Evolutionary conservation across 2,888 invertebrate genomes (phyloP), one percentile per base, ranked within the genome.

Genomic region (Eurytoma adleriae): DNA sequence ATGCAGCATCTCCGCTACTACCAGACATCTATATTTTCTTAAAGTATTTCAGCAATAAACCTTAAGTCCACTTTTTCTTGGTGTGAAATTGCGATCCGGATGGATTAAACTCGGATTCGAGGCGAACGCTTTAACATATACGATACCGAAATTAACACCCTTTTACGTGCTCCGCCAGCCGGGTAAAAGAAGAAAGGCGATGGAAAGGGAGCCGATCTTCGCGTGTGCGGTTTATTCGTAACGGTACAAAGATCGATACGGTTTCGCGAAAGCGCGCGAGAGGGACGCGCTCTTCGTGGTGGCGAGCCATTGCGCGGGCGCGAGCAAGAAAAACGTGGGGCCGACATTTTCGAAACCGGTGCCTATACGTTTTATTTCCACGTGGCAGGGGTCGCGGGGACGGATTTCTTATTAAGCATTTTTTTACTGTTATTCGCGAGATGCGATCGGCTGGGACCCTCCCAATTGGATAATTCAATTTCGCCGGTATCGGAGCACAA

Each of bases 111-210:
- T 59, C 20, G 14, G n/a, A 71, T 77, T 79, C 72, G 64, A 64
- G 75, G 70, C 72, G 64, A 74, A 83, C 81, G 78, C 78, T 82
- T 84, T 84, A 83, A 76, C 82, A 75, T 83, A 81, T 78, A 82
- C 79, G 83, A 84, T 84, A 81, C 82, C 83, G 80, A 82, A 83
- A 85, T 83, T 83, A 83, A 84, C 84, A 84, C 84, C 81, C 72
- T 78, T 48, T 74, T 78, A 70, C 52, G 52, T 48, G 24, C 64
- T 52, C n/a, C 13, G 3, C 40, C 40, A 18, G 24, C 40, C 50
- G 30, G 16, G 18, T 3, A 50, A 61, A 10, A 59, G 73, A 52
- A 54, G 54, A 50, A 62, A 18, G 54, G 50, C 7, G 66, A 67
- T 61, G 52, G 52, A 59, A 62, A 40, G 56, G 50, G 57, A 77